Conservation (phyloP, 2,888 invertebrate species). For the Cotesia congregata region DNA sequence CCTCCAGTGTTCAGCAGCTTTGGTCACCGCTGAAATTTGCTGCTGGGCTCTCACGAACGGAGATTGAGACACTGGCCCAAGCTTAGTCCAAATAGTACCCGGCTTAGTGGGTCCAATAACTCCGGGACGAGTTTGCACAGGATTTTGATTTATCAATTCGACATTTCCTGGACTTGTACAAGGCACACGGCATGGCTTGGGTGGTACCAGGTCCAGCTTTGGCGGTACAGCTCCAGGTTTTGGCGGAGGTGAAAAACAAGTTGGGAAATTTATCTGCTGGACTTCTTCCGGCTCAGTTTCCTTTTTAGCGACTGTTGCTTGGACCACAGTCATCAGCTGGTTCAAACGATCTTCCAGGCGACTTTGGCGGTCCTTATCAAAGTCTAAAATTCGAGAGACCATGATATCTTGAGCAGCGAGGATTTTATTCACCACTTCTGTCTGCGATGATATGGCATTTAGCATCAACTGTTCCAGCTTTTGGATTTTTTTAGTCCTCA, state of each 20-base stretch:
- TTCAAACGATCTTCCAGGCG: constrained; percentile 66
- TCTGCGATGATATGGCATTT: constrained; percentile 66
- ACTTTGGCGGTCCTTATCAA: constrained; percentile 66
- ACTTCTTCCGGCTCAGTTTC: constrained; percentile 48
- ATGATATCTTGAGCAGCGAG: constrained; percentile 66
- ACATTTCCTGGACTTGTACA: constrained; percentile 58
- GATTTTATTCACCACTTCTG: constrained; percentile 68
- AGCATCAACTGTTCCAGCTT: constrained; percentile 67
- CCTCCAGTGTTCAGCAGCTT: constrained; percentile 49
- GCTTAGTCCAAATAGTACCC: constrained; percentile 65
- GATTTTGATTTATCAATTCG: constrained; percentile 61
- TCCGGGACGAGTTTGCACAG: constrained; percentile 61
- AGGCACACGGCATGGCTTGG: constrained; percentile 67
- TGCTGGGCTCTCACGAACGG: constrained; percentile 67
- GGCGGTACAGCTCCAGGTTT: constrained; percentile 64
- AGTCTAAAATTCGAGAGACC: constrained; percentile 64
- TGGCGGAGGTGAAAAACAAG: constrained; percentile 56
- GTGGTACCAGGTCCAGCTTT: constrained; percentile 66
- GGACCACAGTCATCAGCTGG: constrained; percentile 65
- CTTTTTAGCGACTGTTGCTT: constrained; percentile 61
- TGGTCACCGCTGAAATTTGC: constrained; percentile 55
- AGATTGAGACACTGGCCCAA: constrained; percentile 67
- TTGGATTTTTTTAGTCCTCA: constrained; percentile 65
- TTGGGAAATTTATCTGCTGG: constrained; percentile 57
- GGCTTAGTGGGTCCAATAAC: constrained; percentile 59